Evolutionary conservation across 2,113 vertebrate genomes (phyloP).

Genomic region (Emberiza fucata): DNA sequence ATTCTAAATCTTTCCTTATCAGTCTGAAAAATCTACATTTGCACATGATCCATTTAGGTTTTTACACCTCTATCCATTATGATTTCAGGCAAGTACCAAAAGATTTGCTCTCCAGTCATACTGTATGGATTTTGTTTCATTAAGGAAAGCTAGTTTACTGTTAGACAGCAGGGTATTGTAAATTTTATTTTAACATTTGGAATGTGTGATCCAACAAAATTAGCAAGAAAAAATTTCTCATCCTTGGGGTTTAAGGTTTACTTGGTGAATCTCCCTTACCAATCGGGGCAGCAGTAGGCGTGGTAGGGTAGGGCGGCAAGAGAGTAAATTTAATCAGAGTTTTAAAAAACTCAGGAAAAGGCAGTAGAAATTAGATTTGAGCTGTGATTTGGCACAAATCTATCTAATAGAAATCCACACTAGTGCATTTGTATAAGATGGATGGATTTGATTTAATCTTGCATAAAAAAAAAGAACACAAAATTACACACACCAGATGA

Average conservation of each 20-base stretch:
- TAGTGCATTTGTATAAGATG: background rate
- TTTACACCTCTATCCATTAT: conserved; percentile 28
- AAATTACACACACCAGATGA: background rate
- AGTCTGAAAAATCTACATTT: conserved; percentile 27
- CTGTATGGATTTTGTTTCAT: conserved; percentile 59
- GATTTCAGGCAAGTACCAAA: conserved; percentile 36
- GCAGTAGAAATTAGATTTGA: background rate
- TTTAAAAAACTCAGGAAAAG: conserved; percentile 12
- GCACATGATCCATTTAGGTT: conserved; percentile 19
- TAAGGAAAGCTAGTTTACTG: conserved; percentile 46
- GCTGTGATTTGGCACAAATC: background rate
- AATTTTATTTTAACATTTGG: conserved; percentile 64
- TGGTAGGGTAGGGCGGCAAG: rapidly evolving
- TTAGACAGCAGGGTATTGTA: conserved; percentile 28
- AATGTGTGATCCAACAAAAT: conserved; percentile 46
- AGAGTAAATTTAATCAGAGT: background rate
- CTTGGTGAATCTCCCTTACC: conserved; percentile 1
- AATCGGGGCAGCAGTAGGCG: rapidly evolving
- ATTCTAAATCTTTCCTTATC: conserved; percentile 45
- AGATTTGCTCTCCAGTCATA: background rate
- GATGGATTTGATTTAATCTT: background rate
- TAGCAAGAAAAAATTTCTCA: background rate
- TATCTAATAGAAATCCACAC: background rate
- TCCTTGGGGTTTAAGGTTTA: background rate
- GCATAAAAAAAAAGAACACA: background rate